Base-by-base conservation (phyloP, 1,140 invertebrate genomes). In the Sarcophaga peregrina region DNA sequence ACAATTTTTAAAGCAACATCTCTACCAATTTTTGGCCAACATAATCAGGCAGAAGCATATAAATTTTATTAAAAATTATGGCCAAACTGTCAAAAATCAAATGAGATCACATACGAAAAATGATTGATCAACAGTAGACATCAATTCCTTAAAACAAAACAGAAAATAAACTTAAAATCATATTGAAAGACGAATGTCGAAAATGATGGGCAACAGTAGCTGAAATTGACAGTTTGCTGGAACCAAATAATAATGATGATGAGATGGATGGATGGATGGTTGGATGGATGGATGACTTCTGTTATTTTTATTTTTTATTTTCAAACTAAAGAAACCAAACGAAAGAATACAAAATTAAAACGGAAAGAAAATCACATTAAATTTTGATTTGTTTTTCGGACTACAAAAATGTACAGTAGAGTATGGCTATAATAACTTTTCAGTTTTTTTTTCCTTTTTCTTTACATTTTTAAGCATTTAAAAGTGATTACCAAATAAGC, bases 221-320 rank as follows among this genome's bases (percentile, higher is more conserved):
- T 1, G 6, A 58, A 13, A n/a, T 58, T 58, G 54, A 58, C 54
- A 58, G 54, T 58, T 58, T 58, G n/a, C 54, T 58, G 54, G 54
- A 58, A 58, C 54, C 54, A 58, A 58, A 58, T n/a, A 52, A 58
- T 58, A n/a, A 58, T 58, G n/a, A 58, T 13, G n/a, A 58, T 58
- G n/a, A 58, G 7, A n/a, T n/a, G 15, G n/a, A 58, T 58, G 54
- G 25, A 1, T 37, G 25, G 25, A 37, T 37, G 25, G 25, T 37
- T 37, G 25, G 25, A 37, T 37, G 25, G 25, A 37, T 37, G 25
- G 25, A 58, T 58, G 15, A 58, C 54, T 58, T 58, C n/a, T 4
- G 13, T 58, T n/a, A 58, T 58, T 58, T 58, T 58, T 58, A 58
- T 58, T 58, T n/a, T 58, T 15, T n/a, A n/a, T n/a, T 37, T 37